Evolutionary conservation across 2,888 invertebrate genomes (phyloP).

Genomic region (Tridacna crocea): DNA sequence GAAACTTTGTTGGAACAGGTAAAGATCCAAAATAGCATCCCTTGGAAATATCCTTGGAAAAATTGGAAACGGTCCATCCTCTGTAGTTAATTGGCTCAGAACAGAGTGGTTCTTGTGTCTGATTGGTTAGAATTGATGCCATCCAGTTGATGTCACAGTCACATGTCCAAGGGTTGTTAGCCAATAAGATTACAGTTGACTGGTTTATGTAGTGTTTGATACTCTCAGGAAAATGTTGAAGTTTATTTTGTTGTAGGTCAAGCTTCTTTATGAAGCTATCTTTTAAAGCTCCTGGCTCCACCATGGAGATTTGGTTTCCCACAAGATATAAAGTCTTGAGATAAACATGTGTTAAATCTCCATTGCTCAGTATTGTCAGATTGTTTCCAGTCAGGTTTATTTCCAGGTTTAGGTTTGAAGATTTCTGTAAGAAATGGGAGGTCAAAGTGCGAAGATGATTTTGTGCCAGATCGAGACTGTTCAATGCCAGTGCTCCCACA

Average conservation of each 20-base stretch:
- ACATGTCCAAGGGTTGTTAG: conserved; percentile 69
- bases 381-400: conserved; percentile 60
- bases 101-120: conserved; percentile 59
- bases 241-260: conserved; percentile 58
- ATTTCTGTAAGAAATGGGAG: conserved; percentile 47
- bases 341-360: conserved; percentile 46
- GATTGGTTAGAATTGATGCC: conserved; percentile 46
- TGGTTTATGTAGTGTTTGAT: conserved; percentile 56
- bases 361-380: conserved; percentile 47
- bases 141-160: conserved; percentile 73
- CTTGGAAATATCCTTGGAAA: conserved; percentile 44
- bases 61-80: conserved; percentile 48
- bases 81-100: conserved; percentile 45
- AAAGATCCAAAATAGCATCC: conserved; percentile 59
- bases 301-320: conserved; percentile 50
- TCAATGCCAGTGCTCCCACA: conserved; percentile 52
- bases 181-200: conserved; percentile 46
- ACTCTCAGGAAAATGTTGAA: conserved; percentile 61
- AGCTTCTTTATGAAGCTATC: conserved; percentile 61
- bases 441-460: conserved; percentile 64
- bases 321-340: conserved; percentile 62
- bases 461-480: conserved; percentile 61
- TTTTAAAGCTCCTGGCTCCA: conserved; percentile 63
- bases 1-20: conserved; percentile 45
- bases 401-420: conserved; percentile 46